Evolutionary conservation across 2,113 vertebrate genomes (phyloP), one percentile per base, ranked within the genome.

Genomic region (Pao palembangensis): DNA sequence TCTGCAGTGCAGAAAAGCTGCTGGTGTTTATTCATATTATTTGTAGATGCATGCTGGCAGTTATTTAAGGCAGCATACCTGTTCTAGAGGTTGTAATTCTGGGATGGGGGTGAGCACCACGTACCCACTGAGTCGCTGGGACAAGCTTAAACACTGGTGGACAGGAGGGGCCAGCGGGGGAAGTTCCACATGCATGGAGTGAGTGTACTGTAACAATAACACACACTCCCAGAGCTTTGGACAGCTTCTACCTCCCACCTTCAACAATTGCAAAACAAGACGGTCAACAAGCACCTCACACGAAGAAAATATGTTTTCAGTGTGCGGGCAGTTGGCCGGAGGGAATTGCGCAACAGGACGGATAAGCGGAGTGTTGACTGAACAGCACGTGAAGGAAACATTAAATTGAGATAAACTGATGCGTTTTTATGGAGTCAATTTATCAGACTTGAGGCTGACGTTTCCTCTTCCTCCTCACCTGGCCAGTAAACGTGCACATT

Each of bases 211-310:
- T 66, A 82, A 83, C 76, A 82, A 78, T 75, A 80, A 76, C 69
- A 68, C 67, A 70, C 58, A 55, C 52, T 72, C 49, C 1, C 46
- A 44, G 13, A 61, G 61, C 67, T 76, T 75, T 69, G 71, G 44
- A 56, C 55, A 76, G 16, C 51, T 1, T 67, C 69, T 65, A 75
- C 79, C 68, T 57, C 76, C 69, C 79, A 67, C 48, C 60, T 73
- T 69, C 28, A 79, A 79, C 64, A 83, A 78, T 82, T 85, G 76
- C 78, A 84, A 86, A 85, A 89, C 71, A 68, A 68, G 65, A 31
- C 72, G 55, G 63, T 80, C 69, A 69, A 70, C 73, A 80, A 85
- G 81, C 82, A 74, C 75, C 64, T 84, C 76, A 71, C 71, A 76
- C 70, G 63, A 78, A 64, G 69, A 71, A 75, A 82, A 78, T 75